phyloP scores from a whole-genome alignment of 64 coral and sea anemone species.

The Hydrozoanthus tunicans region DNA sequence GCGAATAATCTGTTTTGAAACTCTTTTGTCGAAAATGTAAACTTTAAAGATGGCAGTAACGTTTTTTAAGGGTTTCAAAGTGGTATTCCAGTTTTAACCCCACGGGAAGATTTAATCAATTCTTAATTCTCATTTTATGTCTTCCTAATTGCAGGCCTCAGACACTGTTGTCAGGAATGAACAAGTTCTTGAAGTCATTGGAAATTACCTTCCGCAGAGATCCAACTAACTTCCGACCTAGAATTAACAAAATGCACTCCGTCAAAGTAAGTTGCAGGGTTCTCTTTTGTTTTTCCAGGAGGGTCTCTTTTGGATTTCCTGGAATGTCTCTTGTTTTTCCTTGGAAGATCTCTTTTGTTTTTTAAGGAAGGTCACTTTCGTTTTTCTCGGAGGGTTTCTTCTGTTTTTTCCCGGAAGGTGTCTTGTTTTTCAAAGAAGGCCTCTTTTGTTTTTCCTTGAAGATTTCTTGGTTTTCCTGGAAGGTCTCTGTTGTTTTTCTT shows the following conservation, averaged over 20 bases:
- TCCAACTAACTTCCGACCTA: conserved; percentile 87
- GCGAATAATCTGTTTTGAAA: too few relatives aligned
- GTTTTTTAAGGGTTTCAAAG: background rate
- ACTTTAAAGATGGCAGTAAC: too few relatives aligned
- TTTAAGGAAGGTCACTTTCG: too few relatives aligned
- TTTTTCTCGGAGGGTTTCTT: too few relatives aligned
- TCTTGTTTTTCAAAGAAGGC: too few relatives aligned
- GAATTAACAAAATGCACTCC: conserved; percentile 93
- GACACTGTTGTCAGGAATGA: conserved; percentile 92
- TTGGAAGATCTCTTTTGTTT: too few relatives aligned
- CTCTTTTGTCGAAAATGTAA: too few relatives aligned
- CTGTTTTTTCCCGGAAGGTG: too few relatives aligned
- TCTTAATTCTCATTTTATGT: background rate
- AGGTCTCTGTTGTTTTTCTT: too few relatives aligned
- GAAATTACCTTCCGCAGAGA: conserved; percentile 95
- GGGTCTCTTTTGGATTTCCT: background rate
- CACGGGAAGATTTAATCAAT: background rate
- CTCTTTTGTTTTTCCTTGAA: too few relatives aligned
- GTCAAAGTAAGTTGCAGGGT: conserved; percentile 66
- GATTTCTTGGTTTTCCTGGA: too few relatives aligned
- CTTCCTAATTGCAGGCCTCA: conserved; percentile 65
- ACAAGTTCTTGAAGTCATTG: conserved; percentile 89
- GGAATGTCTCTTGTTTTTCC: too few relatives aligned
- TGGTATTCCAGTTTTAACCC: background rate
- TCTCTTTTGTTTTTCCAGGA: background rate